These are phyloP conservation scores for Cephonodes hylas DNA, from an alignment of 2,888 invertebrate species.

Conservation along the genomic window DNA sequence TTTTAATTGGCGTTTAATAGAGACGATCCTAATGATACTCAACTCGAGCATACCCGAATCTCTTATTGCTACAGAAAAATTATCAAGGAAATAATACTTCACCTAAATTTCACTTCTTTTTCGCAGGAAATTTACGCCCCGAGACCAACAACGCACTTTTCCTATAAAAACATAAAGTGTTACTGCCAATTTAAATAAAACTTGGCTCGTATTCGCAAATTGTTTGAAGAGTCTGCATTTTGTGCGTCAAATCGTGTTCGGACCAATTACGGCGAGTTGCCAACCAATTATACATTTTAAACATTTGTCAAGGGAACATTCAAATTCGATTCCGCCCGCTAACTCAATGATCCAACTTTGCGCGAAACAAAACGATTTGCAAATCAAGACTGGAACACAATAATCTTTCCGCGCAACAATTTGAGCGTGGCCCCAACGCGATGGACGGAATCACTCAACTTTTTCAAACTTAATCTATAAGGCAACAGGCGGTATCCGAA, in stretches of 20 bases:
- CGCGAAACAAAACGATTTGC: conserved; percentile 6
- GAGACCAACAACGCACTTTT: no score
- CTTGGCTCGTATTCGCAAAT: neutral
- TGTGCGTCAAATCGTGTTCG: neutral
- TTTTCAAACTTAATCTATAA: conserved; percentile 74
- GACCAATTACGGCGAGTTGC: neutral
- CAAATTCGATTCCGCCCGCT: conserved; percentile 3
- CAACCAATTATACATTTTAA: neutral
- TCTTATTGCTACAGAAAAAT: no score
- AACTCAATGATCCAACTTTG: neutral
- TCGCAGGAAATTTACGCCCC: no score
- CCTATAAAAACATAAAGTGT: no score
- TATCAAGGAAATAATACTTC: no score
- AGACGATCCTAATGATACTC: no score
- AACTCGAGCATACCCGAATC: no score
- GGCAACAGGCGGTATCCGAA: conserved; percentile 68
- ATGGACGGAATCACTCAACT: conserved; percentile 61
- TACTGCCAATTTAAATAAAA: neutral
- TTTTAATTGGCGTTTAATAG: no score
- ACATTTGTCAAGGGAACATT: neutral
- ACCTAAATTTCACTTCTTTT: no score
- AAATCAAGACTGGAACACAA: conserved; percentile 1
- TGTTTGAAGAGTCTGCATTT: neutral
- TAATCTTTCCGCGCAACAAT: conserved; percentile 8
- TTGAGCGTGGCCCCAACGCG: neutral